Percentiles rank a stretch among this genome's conserved stretches.
phyloP scores from a whole-genome alignment of 1,140 invertebrate species.

The Episyrphus balteatus region DNA sequence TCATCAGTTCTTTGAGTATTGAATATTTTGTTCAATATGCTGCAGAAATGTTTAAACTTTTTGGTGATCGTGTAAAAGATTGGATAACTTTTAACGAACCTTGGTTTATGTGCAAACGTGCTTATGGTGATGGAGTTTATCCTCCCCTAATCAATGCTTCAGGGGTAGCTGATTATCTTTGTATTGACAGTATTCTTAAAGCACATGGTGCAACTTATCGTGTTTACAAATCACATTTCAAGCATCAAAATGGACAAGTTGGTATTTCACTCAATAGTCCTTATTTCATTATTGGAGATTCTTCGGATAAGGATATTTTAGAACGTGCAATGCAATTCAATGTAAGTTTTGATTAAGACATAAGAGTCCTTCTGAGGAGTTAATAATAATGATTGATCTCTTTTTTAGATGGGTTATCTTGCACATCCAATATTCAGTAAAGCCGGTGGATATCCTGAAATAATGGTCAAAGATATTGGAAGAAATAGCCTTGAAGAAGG shows the following conservation, averaged over 20 bases:
- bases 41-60: slow-evolving; percentile 37
- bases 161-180: slow-evolving; percentile 39
- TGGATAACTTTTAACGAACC: slow-evolving; percentile 41
- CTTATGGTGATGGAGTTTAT: slow-evolving; percentile 36
- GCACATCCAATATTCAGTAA: slow-evolving; percentile 46
- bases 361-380: background rate
- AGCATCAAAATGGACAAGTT: slow-evolving; percentile 26
- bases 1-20: slow-evolving; percentile 39
- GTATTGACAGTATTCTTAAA: slow-evolving; percentile 41
- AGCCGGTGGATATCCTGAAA: slow-evolving; percentile 47
- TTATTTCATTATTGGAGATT: slow-evolving; percentile 39
- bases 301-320: slow-evolving; percentile 29
- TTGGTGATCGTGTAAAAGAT: slow-evolving; percentile 32
- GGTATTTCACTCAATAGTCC: slow-evolving; percentile 42
- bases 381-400: slow-evolving; percentile 10
- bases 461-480: slow-evolving; percentile 44
- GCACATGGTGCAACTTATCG: slow-evolving; percentile 43
- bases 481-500: slow-evolving; percentile 42
- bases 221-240: slow-evolving; percentile 29
- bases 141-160: slow-evolving; percentile 32
- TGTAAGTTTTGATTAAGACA: slow-evolving; percentile 15
- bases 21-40: slow-evolving; percentile 45
- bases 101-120: slow-evolving; percentile 23
- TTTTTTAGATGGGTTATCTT: slow-evolving; percentile 48
- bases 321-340: slow-evolving; percentile 40